Evolutionary conservation across 1,140 invertebrate species (phyloP).

Genomic region (Plectrocnemia conspersa): DNA sequence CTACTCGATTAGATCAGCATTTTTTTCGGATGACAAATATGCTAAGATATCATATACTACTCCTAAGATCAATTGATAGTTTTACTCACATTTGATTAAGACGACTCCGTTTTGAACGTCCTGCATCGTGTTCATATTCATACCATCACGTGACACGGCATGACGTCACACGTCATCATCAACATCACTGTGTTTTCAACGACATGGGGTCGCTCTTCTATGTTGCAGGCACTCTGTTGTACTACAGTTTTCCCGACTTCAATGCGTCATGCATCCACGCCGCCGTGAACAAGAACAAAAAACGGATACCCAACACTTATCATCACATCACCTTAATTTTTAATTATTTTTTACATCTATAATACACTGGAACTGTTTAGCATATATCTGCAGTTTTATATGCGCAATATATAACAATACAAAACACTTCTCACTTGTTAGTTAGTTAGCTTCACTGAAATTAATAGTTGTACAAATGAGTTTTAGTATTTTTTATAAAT

Average conservation of each 20-base stretch:
- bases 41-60: too few relatives aligned
- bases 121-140: constrained; percentile 34
- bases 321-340: constrained; percentile 10
- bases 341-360: constrained; percentile 6
- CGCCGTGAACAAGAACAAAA: constrained; percentile 31
- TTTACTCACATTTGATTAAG: constrained; percentile 33
- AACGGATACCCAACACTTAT: constrained; percentile 28
- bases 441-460: too few relatives aligned
- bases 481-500: not conserved
- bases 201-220: too few relatives aligned
- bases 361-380: not conserved
- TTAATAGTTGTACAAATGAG: too few relatives aligned
- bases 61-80: too few relatives aligned
- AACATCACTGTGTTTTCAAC: constrained; percentile 7
- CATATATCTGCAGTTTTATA: not conserved
- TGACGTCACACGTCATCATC: too few relatives aligned
- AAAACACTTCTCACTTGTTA: too few relatives aligned
- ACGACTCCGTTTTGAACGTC: constrained; percentile 34
- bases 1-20: too few relatives aligned
- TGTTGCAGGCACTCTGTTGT: too few relatives aligned
- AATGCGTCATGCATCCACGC: constrained; percentile 25
- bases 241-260: not conserved
- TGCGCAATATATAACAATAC: constrained; percentile 2
- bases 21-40: too few relatives aligned
- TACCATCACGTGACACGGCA: constrained; percentile 11